Evolutionary conservation across 2,888 invertebrate species (phyloP), one percentile per base, ranked within the genome.

Genomic region (Eilema depressum): DNA sequence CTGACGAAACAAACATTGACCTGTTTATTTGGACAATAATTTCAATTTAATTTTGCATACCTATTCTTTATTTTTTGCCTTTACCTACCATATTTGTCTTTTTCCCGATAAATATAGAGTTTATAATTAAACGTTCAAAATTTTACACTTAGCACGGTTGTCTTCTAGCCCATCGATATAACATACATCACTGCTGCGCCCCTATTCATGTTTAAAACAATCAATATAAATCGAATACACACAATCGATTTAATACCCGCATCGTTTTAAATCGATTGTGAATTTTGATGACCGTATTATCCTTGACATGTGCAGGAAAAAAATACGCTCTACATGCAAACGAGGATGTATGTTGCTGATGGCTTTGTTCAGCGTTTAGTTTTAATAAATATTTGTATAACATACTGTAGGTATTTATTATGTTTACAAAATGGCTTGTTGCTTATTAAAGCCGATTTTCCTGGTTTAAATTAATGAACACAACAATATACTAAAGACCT

Each of bases 251-350:
- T 26, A 59, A 26, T 62, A 33, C 33, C 61, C 30, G 12, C 62
- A 59, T 59, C 17, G 59, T 26, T 14, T 59, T 59, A 30, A 56
- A 65, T 53, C 64, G 30, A 65, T 65, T 53, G 7, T 30, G 64
- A 23, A 23, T 30, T 28, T 65, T 17, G 17, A 65, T 30, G 30
- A 65, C 5, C 14, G 25, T n/a, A 59, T 26, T 26, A 59, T 28
- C 59, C 59, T 12, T 30, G 20, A 28, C n/a, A 28, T 20, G 25
- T 30, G 23, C 64, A 28, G 14, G 30, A 30, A 30, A 30, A 41
- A 63, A 23, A 5, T 23, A 30, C 8, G 23, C 17, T 56, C 14
- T 30, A 30, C 17, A 65, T 65, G 30, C 3, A 56, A 59, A 26
- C 28, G 59, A 28, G 26, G 28, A 17, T 26, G 25, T 59, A 28